Base-by-base conservation (phyloP, 2,888 invertebrate species). In the Hypercompe scribonia region DNA sequence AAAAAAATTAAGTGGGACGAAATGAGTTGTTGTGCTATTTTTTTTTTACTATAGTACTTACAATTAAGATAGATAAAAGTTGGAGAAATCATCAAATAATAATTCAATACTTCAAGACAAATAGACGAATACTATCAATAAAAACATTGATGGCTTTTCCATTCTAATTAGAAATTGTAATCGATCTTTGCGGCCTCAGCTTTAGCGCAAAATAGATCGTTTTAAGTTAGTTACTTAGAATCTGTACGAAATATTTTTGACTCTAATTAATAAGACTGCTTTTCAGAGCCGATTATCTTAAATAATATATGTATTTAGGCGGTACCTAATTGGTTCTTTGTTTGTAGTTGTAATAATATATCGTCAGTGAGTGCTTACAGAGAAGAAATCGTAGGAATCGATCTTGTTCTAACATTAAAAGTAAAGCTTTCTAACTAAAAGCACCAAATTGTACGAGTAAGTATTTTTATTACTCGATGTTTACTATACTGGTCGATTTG, bases 371-470 rank as follows among this genome's bases (percentile, higher is more conserved):
- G 79, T 84, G 87, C 86, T 88, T 90, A 89, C 87, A 86, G 87
- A 79, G 76, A 73, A 76, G 81, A 83, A 81, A 78, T 83, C 78
- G 81, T 78, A 77, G 74, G 76, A 87, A 89, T 89, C 88, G 86
- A 88, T 89, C 87, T 87, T 82, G 89, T 87, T 90, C 87, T 80
- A 90, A 89, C 87, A 86, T 89, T 87, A 84, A 84, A 89, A 85
- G 85, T 84, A 74, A 83, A 80, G 79, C 82, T 84, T 86, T 84
- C 85, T 80, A 84, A 80, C 87, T 87, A 85, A 86, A 87, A 88
- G 90, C 85, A 83, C 81, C 86, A 85, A 90, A 90, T 87, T 88
- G 81, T 82, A 72, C 71, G 84, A 89, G 87, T 85, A 86, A 87
- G 86, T 84, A 78, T 87, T 88, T 90, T 90, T 90, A 90, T 87